Evolutionary conservation across 30 jellyfish, hydroid and myxozoan species (phyloP).

Genomic region (Cassiopea xamachana): DNA sequence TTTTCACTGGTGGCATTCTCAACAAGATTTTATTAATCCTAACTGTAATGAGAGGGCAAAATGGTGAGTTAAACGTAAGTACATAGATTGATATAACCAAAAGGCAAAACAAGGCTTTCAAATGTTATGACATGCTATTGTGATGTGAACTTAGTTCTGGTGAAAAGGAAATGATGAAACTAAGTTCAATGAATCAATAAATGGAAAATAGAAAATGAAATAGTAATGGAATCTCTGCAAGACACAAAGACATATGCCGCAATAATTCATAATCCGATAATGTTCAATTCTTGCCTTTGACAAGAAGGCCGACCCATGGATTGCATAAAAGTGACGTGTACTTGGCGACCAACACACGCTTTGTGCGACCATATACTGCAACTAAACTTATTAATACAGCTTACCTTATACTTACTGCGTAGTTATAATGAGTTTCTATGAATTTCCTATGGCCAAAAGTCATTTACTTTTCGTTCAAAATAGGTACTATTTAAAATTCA

Average conservation of each 20-base stretch:
- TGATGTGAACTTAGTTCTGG: not conserved
- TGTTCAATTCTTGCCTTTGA: no score
- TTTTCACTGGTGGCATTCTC: constrained; percentile 26
- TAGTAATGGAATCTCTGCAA: not conserved
- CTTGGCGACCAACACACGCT: no score
- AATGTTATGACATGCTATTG: not conserved
- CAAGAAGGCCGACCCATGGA: no score
- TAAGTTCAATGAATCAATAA: not conserved
- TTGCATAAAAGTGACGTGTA: no score
- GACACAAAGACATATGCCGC: no score
- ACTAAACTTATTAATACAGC: no score
- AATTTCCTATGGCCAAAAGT: constrained; percentile 1
- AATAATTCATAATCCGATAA: no score
- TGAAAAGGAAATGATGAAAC: not conserved
- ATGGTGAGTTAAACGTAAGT: not conserved
- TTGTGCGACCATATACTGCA: not conserved
- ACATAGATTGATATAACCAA: not conserved
- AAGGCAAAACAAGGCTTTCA: not conserved
- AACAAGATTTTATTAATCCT: not conserved
- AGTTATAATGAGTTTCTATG: not conserved
- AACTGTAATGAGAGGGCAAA: not conserved
- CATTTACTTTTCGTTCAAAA: not conserved
- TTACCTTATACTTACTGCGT: no score
- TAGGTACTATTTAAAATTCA: no score
- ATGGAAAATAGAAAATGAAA: not conserved